phyloP scores from a whole-genome alignment of 2,113 vertebrate genomes.

The Rhizomys pruinosus region DNA sequence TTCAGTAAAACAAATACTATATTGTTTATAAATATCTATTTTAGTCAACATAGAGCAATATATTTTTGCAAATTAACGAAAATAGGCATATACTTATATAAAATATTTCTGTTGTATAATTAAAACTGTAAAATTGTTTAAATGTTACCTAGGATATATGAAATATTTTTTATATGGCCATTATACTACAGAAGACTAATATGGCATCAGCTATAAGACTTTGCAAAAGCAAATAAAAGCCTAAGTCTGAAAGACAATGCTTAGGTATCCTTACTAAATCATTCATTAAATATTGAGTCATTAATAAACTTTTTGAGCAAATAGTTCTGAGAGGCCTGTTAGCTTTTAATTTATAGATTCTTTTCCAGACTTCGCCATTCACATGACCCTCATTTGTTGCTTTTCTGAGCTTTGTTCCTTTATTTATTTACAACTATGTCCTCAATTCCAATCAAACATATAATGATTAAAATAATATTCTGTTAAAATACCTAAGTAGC shows the following conservation, averaged over 20 bases:
- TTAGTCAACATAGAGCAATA: too few relatives aligned
- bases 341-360: neutral
- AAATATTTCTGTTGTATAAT: neutral
- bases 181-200: neutral
- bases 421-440: neutral
- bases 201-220: neutral
- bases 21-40: too few relatives aligned
- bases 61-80: too few relatives aligned
- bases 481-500: neutral
- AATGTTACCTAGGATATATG: neutral
- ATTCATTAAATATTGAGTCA: neutral
- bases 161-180: neutral
- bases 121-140: constrained; percentile 2
- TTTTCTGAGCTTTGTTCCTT: neutral
- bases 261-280: neutral
- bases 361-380: neutral
- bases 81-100: too few relatives aligned
- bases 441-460: neutral
- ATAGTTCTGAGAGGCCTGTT: neutral
- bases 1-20: too few relatives aligned
- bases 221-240: constrained; percentile 10
- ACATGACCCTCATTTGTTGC: neutral
- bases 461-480: neutral
- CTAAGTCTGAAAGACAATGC: neutral
- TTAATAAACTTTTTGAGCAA: neutral